Base-by-base conservation (phyloP, 2,888 invertebrate genomes). In the Agrochola litura region DNA sequence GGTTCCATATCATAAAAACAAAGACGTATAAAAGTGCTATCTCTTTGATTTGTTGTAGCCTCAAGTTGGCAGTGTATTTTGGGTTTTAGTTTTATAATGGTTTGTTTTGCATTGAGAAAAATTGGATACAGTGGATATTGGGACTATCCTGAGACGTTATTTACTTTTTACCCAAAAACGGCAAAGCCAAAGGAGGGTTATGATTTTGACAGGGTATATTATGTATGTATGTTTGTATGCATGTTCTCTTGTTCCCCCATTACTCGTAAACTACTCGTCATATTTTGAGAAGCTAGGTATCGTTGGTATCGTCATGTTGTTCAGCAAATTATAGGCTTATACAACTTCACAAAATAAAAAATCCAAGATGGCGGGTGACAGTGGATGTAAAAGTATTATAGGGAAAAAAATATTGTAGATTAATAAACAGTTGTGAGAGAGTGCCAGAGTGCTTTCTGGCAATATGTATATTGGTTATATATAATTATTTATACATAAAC, bases 1-100 rank as follows among this genome's bases (percentile, higher is more conserved):
- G 83, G 82, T 79, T 78, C 76, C 78, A 75, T 82, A 84, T 82
- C 89, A 87, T 86, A 89, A 89, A 88, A 89, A 90, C 82, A 85
- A 88, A 86, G 80, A 82, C 77, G 80, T 83, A 82, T 83, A 83
- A 85, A 88, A 86, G 77, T 76, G 81, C 82, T 86, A 90, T 89
- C 82, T 79, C 76, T 88, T 83, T 89, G 84, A 88, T 87, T 90
- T 87, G 84, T 87, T 85, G 60, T 73, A 76, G 82, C 76, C 77
- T 76, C 58, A 67, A 86, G 81, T 73, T 72, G 43, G 73, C 46
- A 46, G 41, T 76, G 49, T 79, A 65, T 82, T 83, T 66, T 76
- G 75, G 22, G 64, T n/a, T 71, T 58, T 52, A 75, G 63, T 66
- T 73, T 49, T 41, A 5, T 56, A 72, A 61, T 68, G 67, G 49